Evolutionary conservation across 1,140 invertebrate species (phyloP).

Genomic region (Lethrus apterus): DNA sequence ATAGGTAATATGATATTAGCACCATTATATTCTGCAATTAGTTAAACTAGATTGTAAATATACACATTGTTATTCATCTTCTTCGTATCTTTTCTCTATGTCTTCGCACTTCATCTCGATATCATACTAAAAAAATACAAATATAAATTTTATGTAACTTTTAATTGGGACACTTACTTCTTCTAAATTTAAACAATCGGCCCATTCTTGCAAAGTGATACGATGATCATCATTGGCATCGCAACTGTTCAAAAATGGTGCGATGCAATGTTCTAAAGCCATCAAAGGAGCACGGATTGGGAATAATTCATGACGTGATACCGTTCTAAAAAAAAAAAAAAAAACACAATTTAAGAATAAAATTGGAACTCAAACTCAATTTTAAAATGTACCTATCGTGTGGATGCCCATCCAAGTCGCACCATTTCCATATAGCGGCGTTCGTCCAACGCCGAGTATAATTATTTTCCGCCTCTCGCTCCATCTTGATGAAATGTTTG

Average conservation of each 20-base stretch:
- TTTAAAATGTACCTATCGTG: conserved; percentile 58
- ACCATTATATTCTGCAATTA: conserved; percentile 23
- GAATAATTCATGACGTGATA: conserved; percentile 90
- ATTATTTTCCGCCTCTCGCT: conserved; percentile 80
- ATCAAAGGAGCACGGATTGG: conserved; percentile 87
- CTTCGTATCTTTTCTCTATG: conserved; percentile 39
- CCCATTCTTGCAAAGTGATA: conserved; percentile 87
- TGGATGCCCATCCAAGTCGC: conserved; percentile 83
- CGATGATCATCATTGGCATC: conserved; percentile 81
- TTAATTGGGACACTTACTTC: conserved; percentile 46
- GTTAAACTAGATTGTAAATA: conserved; percentile 18
- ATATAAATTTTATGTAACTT: background rate
- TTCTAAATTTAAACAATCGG: conserved; percentile 78
- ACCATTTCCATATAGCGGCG: conserved; percentile 95
- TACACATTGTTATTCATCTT: conserved; percentile 20
- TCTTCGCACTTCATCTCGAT: conserved; percentile 54
- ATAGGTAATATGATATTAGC: too few species aligned
- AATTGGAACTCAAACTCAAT: background rate
- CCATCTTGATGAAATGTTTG: conserved; percentile 77
- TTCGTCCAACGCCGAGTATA: conserved; percentile 78
- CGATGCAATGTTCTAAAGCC: conserved; percentile 90
- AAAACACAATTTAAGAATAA: conserved; percentile 1
- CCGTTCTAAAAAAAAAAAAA: conserved; percentile 47
- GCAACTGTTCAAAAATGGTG: conserved; percentile 87
- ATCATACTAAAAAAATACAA: conserved; percentile 45